Conservation (phyloP, 2,113 vertebrate genomes). For the Seriola rivoliana region DNA sequence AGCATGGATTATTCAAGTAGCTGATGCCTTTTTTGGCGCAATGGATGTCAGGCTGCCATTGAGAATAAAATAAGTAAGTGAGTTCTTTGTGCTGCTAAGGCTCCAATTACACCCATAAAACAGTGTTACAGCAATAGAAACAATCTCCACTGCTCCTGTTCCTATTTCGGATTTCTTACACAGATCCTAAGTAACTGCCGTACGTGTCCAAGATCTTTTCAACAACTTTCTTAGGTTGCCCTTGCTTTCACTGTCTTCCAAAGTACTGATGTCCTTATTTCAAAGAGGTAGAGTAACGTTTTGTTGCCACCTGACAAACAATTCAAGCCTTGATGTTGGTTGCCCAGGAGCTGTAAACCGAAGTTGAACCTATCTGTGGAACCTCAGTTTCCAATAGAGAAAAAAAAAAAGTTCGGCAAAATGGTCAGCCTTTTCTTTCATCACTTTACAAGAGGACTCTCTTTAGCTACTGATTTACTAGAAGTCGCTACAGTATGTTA, state of each 20-base stretch:
- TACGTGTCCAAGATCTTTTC: not conserved
- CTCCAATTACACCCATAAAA: not conserved
- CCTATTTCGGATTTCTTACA: constrained; percentile 3
- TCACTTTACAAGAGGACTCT: constrained; percentile 50
- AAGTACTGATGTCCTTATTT: constrained; percentile 34
- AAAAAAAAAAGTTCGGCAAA: constrained; percentile 12
- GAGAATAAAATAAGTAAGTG: not conserved
- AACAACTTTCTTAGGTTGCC: not conserved
- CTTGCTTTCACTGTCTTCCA: constrained; percentile 40
- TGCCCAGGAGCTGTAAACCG: constrained; percentile 63
- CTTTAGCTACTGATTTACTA: constrained; percentile 59
- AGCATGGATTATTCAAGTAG: not conserved
- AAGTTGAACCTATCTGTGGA: constrained; percentile 61
- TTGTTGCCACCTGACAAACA: constrained; percentile 60
- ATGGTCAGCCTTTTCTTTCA: constrained; percentile 30
- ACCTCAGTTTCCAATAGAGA: constrained; percentile 17
- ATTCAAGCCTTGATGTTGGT: constrained; percentile 54
- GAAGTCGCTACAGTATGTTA: constrained; percentile 38
- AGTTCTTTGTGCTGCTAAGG: not conserved
- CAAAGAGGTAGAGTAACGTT: constrained; percentile 28
- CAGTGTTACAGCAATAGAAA: not conserved
- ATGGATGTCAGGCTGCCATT: not conserved
- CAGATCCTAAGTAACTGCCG: not conserved
- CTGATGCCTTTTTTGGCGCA: not conserved
- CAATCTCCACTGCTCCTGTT: not conserved